These are phyloP conservation scores for Tinea semifulvella DNA, from an alignment of 2,888 invertebrate genomes.

Conservation along the genomic window DNA sequence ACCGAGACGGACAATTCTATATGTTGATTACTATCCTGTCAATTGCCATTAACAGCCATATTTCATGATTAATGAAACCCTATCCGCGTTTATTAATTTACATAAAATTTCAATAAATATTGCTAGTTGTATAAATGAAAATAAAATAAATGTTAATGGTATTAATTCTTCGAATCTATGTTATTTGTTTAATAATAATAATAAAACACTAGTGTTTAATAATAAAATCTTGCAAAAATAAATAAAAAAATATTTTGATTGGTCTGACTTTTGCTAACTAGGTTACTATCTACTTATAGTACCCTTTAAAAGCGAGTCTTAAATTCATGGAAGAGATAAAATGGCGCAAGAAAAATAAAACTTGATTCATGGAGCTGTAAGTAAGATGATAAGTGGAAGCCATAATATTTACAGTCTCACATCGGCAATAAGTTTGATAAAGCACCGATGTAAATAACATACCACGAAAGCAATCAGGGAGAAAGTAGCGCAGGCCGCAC, in stretches of 20 bases:
- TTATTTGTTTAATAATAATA: too few relatives aligned
- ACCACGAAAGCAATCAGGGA: constrained; percentile 44
- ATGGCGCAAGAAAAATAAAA: too few relatives aligned
- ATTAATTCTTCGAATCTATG: too few relatives aligned
- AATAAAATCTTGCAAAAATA: too few relatives aligned
- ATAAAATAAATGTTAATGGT: too few relatives aligned
- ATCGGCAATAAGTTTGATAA: constrained; percentile 9
- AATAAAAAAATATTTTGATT: too few relatives aligned
- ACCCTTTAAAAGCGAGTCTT: too few relatives aligned
- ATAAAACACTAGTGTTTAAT: too few relatives aligned
- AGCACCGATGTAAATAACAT: constrained; percentile 3
- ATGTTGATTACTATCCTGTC: constrained; percentile 5
- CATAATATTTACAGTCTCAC: constrained; percentile 2
- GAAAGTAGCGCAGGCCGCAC: constrained; percentile 29
- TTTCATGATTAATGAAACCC: constrained; percentile 1
- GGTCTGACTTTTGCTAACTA: too few relatives aligned
- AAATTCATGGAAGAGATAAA: too few relatives aligned
- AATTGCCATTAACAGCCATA: constrained; percentile 2
- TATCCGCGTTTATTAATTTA: not conserved
- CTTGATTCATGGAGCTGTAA: not conserved
- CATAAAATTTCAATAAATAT: not conserved
- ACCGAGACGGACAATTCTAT: not conserved
- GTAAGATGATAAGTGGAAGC: constrained; percentile 3
- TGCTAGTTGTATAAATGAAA: too few relatives aligned
- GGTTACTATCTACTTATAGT: too few relatives aligned